Conservation (phyloP, 1,140 invertebrate species). For the Caligus rogercresseyi region DNA sequence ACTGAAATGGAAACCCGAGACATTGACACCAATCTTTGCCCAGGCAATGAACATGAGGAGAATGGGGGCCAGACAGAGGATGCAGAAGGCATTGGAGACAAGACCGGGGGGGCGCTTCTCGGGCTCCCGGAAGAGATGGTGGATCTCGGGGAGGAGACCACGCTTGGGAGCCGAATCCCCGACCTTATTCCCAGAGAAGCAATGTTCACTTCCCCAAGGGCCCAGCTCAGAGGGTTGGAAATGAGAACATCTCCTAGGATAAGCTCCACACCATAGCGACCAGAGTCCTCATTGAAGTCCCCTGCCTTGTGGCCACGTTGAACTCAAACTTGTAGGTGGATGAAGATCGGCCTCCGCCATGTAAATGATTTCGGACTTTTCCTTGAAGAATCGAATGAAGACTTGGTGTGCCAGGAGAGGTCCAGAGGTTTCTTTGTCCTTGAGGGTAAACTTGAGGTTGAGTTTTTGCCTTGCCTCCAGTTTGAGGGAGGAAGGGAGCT, state of each 20-base stretch:
- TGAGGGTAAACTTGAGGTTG: constrained; percentile 56
- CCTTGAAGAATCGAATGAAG: constrained; percentile 58
- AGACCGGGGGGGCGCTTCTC: constrained; percentile 69
- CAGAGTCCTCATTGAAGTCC: constrained; percentile 57
- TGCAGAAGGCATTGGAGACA: constrained; percentile 78
- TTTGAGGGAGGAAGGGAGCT: constrained; percentile 35
- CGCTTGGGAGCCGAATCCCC: constrained; percentile 21
- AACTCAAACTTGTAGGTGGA: constrained; percentile 79
- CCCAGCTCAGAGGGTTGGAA: constrained; percentile 73
- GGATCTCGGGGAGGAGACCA: constrained; percentile 26
- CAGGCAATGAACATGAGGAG: constrained; percentile 65
- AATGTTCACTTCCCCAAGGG: constrained; percentile 51
- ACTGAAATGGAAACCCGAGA: constrained; percentile 59
- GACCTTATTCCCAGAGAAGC: constrained; percentile 39
- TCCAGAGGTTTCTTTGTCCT: constrained; percentile 47
- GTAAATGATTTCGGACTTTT: constrained; percentile 68
- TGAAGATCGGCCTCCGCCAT: constrained; percentile 61
- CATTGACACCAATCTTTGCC: constrained; percentile 70
- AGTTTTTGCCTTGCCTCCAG: constrained; percentile 52
- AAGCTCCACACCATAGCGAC: constrained; percentile 59
- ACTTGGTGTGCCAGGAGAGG: constrained; percentile 69
- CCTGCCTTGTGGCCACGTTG: constrained; percentile 60
- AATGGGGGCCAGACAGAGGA: constrained; percentile 58
- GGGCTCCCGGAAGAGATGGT: constrained; percentile 78
- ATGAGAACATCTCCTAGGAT: constrained; percentile 72